Evolutionary conservation across 2,888 invertebrate species (phyloP), one percentile per base, ranked within the genome.

Genomic region (Drosophila greeni): DNA sequence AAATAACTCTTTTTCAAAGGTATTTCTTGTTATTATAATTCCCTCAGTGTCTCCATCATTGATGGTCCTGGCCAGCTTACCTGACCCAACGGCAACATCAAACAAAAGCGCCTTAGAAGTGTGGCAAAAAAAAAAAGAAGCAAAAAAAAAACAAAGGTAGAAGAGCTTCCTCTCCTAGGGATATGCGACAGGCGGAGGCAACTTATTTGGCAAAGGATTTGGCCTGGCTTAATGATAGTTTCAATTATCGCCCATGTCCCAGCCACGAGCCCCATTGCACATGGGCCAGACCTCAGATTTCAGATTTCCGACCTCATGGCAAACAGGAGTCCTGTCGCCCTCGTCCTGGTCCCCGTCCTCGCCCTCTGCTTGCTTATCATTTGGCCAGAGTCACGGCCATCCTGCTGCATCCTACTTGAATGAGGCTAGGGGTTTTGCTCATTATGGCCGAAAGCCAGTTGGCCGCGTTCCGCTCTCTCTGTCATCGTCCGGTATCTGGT

Each of bases 181-280:
- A 40, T 1, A 3, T 20, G 31, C 43, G 36, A 59, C 34, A 24
- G 36, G 52, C 39, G 45, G 36, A 61, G 37, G 55, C 66, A 70
- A 67, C 53, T 67, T 67, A 58, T 62, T 65, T 74, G 70, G 57
- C 70, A 81, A 70, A 60, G 60, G 76, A 64, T 66, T 73, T 60
- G 58, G 53, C 53, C 69, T 66, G 72, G 74, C 84, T 82, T 84
- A 84, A 84, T 84, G 84, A 79, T 74, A 70, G 70, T 79, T 82
- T 84, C 80, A 82, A 79, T 84, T 79, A 84, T 79, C 72, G 74
- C 61, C 72, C 67, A 61, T 65, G 69, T 66, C 54, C 73, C 69
- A 56, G 52, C 53, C 29, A 54, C 47, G 56, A 62, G 72, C 58
- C 43, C 65, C 66, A 47, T 47, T 54, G 54, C 70, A 70, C 70